Percentiles rank a stretch among this genome's conserved stretches.
Conservation (phyloP, 2,113 vertebrate species). For the Corvus cornix region DNA sequence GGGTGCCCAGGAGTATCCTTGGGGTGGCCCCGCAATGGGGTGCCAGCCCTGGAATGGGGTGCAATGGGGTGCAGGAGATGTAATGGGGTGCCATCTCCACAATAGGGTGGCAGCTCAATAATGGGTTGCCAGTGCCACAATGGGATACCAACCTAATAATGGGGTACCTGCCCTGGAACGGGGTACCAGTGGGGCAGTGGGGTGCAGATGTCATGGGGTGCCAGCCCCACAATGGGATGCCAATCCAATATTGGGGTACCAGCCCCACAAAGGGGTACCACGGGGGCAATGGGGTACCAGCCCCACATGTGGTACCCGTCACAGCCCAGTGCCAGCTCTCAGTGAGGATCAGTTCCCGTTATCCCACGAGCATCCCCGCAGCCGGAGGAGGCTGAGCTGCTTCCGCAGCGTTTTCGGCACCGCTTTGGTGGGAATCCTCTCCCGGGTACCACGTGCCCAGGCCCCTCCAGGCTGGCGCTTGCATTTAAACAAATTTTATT, state of each 20-base stretch:
- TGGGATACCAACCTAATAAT: too few species aligned
- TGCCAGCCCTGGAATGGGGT: background rate
- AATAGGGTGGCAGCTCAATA: too few species aligned
- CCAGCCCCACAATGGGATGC: background rate
- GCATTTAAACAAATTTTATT: conserved; percentile 43
- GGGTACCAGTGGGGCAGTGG: too few species aligned
- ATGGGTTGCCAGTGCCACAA: background rate
- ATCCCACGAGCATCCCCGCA: accelerated
- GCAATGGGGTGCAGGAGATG: background rate
- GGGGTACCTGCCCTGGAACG: too few species aligned
- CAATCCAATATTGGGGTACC: accelerated
- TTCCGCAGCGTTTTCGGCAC: accelerated
- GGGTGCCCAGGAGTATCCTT: background rate
- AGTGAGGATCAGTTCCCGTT: background rate
- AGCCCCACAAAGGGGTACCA: background rate
- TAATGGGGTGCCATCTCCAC: background rate
- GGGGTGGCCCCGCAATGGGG: accelerated
- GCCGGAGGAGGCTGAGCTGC: background rate
- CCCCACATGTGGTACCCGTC: background rate
- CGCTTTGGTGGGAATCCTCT: background rate
- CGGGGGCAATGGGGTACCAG: background rate
- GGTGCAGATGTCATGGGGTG: too few species aligned
- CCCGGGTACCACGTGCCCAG: background rate
- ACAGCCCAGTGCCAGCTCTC: background rate
- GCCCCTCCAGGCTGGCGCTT: background rate